phyloP scores from a whole-genome alignment of 2,797 vertebrate genomes.

The Ceryle rudis region DNA sequence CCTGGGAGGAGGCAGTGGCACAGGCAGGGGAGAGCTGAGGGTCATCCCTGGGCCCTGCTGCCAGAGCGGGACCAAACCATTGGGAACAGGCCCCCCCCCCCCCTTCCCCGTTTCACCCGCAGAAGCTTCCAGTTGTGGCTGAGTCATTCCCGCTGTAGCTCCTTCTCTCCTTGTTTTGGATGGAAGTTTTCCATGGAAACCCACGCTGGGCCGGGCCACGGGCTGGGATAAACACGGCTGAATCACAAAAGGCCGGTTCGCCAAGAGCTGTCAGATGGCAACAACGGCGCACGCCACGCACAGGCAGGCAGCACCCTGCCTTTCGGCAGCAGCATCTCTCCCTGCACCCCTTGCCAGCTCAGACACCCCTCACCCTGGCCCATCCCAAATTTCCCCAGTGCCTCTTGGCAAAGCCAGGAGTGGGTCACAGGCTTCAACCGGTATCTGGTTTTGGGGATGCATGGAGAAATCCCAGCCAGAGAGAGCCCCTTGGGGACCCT shows the following conservation, averaged over 20 bases:
- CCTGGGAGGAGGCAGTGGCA: fast-evolving
- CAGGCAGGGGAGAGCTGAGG: neutral
- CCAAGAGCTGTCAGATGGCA: conserved; percentile 51
- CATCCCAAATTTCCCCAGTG: neutral
- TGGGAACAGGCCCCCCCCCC: neutral
- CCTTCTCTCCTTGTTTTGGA: conserved; percentile 74
- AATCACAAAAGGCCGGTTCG: conserved; percentile 35
- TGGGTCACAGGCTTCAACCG: neutral
- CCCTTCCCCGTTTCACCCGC: neutral
- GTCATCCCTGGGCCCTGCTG: fast-evolving
- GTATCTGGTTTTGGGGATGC: neutral
- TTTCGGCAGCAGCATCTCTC: neutral
- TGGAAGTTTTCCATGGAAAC: conserved; percentile 79
- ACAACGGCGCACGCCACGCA: neutral
- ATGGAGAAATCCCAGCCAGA: neutral
- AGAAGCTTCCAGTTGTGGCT: conserved; percentile 71
- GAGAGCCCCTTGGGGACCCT: neutral
- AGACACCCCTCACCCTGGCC: too few relatives aligned
- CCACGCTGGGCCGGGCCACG: conserved; percentile 69
- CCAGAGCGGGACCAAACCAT: neutral
- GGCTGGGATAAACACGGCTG: conserved; percentile 64
- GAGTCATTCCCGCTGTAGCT: conserved; percentile 73
- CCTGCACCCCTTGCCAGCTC: fast-evolving
- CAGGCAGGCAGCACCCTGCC: neutral
- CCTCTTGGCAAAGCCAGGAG: neutral